A percentile compares a stretch with the other conserved stretches of the same genome.
These are phyloP conservation scores for Abrostola triplasia DNA, from an alignment of 2,888 invertebrate species.

Conservation along the genomic window DNA sequence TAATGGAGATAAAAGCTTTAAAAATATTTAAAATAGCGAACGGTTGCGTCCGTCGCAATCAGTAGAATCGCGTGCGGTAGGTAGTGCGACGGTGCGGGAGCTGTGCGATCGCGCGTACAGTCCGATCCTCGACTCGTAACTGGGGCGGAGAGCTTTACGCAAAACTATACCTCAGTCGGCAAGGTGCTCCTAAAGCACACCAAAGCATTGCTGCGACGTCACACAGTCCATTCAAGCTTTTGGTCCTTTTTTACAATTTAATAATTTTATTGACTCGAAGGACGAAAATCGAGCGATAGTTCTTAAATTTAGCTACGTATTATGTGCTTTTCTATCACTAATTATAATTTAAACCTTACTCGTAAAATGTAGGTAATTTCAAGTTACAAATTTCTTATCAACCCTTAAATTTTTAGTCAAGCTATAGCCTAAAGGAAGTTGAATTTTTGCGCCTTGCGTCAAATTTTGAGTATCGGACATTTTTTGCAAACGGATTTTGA, in stretches of 20 bases:
- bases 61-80: conserved; percentile 34
- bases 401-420: too few species aligned
- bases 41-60: conserved; percentile 17
- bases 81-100: conserved; percentile 30
- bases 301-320: too few species aligned
- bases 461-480: too few species aligned
- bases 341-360: too few species aligned
- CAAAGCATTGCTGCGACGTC: conserved; percentile 31
- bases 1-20: background rate
- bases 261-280: background rate
- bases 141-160: conserved; percentile 53
- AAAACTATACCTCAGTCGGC: conserved; percentile 42
- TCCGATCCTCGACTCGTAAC: conserved; percentile 51
- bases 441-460: too few species aligned
- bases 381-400: too few species aligned
- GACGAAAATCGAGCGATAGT: background rate
- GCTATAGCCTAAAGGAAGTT: too few species aligned
- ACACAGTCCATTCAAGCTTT: conserved; percentile 32
- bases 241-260: conserved; percentile 12
- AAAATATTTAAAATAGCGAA: conserved; percentile 28
- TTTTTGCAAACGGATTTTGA: too few species aligned
- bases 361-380: too few species aligned
- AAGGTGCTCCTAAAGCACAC: conserved; percentile 47
- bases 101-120: conserved; percentile 45
- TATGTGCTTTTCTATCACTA: too few species aligned